Conservation (phyloP, 2,797 vertebrate genomes). For the Siniperca obscura region DNA sequence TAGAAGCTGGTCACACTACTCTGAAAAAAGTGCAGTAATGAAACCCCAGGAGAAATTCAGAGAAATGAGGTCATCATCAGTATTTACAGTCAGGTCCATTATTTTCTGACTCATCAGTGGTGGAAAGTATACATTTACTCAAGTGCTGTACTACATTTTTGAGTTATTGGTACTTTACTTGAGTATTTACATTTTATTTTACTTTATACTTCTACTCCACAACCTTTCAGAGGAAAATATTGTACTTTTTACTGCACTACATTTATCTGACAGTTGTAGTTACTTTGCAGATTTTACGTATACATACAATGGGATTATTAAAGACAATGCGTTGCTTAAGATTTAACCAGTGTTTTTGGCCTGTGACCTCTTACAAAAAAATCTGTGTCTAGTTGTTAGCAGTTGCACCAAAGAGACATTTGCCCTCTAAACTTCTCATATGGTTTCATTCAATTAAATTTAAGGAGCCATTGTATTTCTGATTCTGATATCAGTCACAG, state of each 20-base stretch:
- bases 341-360: not conserved
- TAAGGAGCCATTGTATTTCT: too few relatives aligned
- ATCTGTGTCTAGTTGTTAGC: not conserved
- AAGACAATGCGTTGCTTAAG: not conserved
- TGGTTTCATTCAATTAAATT: not conserved
- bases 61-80: constrained; percentile 38
- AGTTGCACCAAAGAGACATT: not conserved
- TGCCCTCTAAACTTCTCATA: not conserved
- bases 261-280: not conserved
- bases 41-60: constrained; percentile 26
- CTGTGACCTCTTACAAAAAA: not conserved
- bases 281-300: not conserved
- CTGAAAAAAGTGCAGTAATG: constrained; percentile 11
- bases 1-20: not conserved
- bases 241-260: not conserved
- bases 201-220: not conserved
- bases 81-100: not conserved
- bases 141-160: not conserved
- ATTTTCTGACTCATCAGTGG: constrained; percentile 11
- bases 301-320: not conserved
- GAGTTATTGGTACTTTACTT: not conserved
- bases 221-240: not conserved
- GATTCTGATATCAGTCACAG: too few relatives aligned
- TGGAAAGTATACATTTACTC: constrained; percentile 1
- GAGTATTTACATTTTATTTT: not conserved